Percentiles rank a stretch among this genome's conserved stretches.
phyloP scores from a whole-genome alignment of 2,888 invertebrate genomes.

The Coelopa pilipes region DNA sequence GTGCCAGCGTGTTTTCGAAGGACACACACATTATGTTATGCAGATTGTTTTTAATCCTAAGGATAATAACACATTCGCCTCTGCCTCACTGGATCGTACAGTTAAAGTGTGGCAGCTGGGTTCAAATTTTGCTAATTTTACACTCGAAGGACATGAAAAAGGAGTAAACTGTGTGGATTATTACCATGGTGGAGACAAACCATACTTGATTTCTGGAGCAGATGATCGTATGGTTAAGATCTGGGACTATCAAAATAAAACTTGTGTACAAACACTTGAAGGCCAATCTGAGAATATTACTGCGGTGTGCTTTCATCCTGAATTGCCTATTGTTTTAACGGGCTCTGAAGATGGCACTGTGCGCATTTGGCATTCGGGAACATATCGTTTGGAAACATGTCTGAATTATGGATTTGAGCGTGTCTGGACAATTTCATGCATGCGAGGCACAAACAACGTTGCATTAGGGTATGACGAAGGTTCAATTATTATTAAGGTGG shows the following conservation, averaged over 20 bases:
- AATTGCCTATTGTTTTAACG: constrained; percentile 94
- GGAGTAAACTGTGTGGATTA: constrained; percentile 99
- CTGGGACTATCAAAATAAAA: constrained; percentile 99
- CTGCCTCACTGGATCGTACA: constrained; percentile 97
- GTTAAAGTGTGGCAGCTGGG: constrained; percentile 99
- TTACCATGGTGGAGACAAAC: constrained; percentile 98
- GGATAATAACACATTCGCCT: constrained; percentile 99
- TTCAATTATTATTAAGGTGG: constrained; percentile 69
- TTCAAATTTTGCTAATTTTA: constrained; percentile 96
- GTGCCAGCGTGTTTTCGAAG: constrained; percentile 98
- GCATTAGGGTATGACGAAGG: constrained; percentile 80
- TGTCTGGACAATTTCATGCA: constrained; percentile 95
- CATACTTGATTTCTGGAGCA: constrained; percentile 98
- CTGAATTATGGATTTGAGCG: constrained; percentile 98
- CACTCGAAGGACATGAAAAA: constrained; percentile 97
- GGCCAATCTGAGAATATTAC: constrained; percentile 97
- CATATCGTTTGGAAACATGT: constrained; percentile 95
- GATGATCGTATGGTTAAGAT: constrained; percentile 98
- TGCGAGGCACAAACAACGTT: constrained; percentile 95
- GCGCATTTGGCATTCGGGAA: constrained; percentile 98
- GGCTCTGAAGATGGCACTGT: constrained; percentile 99
- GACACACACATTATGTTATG: constrained; percentile 99
- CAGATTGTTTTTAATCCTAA: constrained; percentile 99
- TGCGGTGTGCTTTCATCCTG: constrained; percentile 97
- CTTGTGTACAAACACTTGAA: constrained; percentile 97